Base-by-base conservation (phyloP, 2,888 invertebrate genomes). In the Tuberolachnus salignus region DNA sequence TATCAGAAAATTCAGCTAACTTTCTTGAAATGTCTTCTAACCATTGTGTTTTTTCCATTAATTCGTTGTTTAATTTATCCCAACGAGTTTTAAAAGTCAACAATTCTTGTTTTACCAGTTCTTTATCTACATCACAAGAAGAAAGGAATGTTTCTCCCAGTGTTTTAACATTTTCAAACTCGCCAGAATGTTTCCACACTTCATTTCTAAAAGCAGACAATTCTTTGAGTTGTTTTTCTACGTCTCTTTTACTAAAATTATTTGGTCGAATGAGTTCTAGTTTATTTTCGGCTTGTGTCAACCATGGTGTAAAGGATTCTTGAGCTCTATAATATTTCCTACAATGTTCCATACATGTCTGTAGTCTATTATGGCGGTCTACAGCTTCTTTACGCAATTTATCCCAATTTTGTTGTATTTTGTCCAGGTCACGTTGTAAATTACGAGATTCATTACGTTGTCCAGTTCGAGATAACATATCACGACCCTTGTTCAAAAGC, bases 121-220 rank as follows among this genome's bases (percentile, higher is more conserved):
- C 95, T 84, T 96, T 94, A 84, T 97, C 97, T 71, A 92, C 91
- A 84, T 97, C 97, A 83, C 96, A 96, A 66, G 93, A 90, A 0
- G 91, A 90, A 71, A 97, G 89, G 88, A 97, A 94, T 0, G 94
- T 91, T 83, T 96, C 95, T 0, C 97, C 97, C 3, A 94, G 87
- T 0, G 92, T 91, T 84, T 91, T 91, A 82, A 93, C 92, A 85
- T 93, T 94, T 84, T 97, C 97, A 84, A 92, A 96, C 86, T 97
- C 97, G 13, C 95, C 95, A 16, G 94, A 93, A 84, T 93, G 94
- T 85, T 95, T 94, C 92, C 95, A 94, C 0, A 97, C 91, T 83
- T 97, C 97, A 84, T 95, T 96, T 83, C 96, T 90, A 88, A 97
- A 93, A 69, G 90, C 90, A 84, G 95, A 94, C 78, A 97, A 87